Base-by-base conservation (phyloP, 2,888 invertebrate genomes). In the Drosophila differens region DNA sequence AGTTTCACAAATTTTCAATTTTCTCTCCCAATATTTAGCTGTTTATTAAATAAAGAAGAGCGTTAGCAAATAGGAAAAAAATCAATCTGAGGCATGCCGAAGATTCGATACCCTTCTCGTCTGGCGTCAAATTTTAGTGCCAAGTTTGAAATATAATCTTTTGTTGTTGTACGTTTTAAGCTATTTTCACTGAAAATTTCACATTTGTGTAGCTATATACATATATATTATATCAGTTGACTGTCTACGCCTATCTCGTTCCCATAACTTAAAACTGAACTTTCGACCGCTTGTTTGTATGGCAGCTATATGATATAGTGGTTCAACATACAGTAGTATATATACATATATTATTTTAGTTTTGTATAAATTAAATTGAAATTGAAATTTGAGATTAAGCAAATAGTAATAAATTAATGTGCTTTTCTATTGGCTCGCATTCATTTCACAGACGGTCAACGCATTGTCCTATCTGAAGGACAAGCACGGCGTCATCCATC, bases 391-490 rank as follows among this genome's bases (percentile, higher is more conserved):
- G 47, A 47, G 47, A 47, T 16, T 16, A 16, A 4, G 47, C 16
- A 47, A 25, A 25, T 16, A 14, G 35, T 14, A 5, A 28, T 6
- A 28, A 28, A 28, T 28, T 19, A 5, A 53, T 44, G 14, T 25
- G 16, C n/a, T 3, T n/a, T 10, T n/a, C 12, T 4, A 6, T 22
- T 3, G 10, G 33, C 33, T 10, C 33, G 33, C 33, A 33, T 60
- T 14, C 59, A 28, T 55, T 75, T 62, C 91, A 19, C 93, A 98
- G 97, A 98, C 98, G 81, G 97, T 99, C 63, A 98, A 97, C 93
- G 99, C 99, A 19, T 95, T 99, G 81, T 96, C 99, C 91, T 99
- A 99, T 95, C 95, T 99, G 89, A 99, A 99, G 94, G 98, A 99
- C 94, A 96, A 95, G 79, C 99, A 99, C 92, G 98, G 98, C 74